Evolutionary conservation across 2,797 vertebrate species (phyloP).

Genomic region (Peromyscus melanophrys): DNA sequence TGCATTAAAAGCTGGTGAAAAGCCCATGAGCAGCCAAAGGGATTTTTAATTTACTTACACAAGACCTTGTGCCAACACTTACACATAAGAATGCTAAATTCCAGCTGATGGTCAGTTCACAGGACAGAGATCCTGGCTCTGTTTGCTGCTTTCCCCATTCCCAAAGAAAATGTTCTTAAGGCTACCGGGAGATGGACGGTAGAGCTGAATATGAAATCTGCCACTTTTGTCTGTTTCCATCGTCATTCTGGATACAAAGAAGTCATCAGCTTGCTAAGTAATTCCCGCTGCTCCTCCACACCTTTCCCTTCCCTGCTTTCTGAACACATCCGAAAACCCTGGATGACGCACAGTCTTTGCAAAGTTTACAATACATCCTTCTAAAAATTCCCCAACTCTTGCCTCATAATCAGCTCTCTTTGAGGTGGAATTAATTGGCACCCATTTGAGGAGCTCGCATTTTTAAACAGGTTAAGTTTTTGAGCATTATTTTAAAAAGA

Average conservation of each 20-base stretch:
- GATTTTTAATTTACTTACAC: constrained; percentile 66
- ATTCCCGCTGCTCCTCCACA: constrained; percentile 75
- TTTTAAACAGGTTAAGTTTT: constrained; percentile 76
- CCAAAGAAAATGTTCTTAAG: constrained; percentile 61
- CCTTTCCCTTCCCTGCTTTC: constrained; percentile 59
- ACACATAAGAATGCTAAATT: constrained; percentile 53
- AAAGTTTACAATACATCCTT: constrained; percentile 49
- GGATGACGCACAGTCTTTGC: background rate
- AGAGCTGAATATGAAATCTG: constrained; percentile 85
- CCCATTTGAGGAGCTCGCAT: constrained; percentile 9
- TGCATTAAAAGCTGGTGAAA: background rate
- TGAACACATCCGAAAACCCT: constrained; percentile 61
- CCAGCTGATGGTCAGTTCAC: constrained; percentile 46
- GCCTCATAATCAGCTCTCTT: constrained; percentile 43
- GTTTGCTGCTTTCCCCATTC: constrained; percentile 56
- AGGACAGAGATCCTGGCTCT: constrained; percentile 35
- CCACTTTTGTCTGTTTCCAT: constrained; percentile 81
- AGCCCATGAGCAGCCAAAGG: constrained; percentile 55
- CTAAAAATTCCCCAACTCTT: constrained; percentile 54
- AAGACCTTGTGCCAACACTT: constrained; percentile 66
- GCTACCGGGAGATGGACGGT: constrained; percentile 63
- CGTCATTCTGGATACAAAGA: constrained; percentile 76
- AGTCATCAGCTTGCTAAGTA: constrained; percentile 78
- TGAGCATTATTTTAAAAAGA: constrained; percentile 61
- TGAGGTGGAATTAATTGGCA: constrained; percentile 59